These are phyloP conservation scores for Stomatorhinus ivindoensis DNA, from an alignment of 2,113 vertebrate species.

Conservation along the genomic window DNA sequence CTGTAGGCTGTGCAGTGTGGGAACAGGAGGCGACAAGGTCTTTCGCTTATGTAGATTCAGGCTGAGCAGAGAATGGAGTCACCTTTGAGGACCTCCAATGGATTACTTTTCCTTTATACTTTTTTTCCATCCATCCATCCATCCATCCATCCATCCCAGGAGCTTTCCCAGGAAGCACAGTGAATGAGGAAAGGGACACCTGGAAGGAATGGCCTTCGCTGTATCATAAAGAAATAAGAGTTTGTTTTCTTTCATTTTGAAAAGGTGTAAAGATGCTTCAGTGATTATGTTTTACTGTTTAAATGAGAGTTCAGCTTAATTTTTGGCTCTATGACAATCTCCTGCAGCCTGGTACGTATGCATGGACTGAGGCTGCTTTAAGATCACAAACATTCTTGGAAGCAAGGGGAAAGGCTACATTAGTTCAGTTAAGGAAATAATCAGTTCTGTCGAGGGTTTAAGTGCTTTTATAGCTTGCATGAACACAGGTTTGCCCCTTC, in stretches of 20 bases:
- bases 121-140: not conserved
- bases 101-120: not conserved
- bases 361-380: not conserved
- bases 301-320: not conserved
- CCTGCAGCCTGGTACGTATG: not conserved
- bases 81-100: not conserved
- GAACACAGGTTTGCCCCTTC: not conserved
- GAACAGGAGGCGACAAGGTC: not conserved
- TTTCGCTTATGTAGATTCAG: not conserved
- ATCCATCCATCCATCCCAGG: not conserved
- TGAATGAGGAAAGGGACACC: not conserved
- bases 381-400: not conserved
- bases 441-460: not conserved
- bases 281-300: not conserved
- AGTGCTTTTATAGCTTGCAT: not conserved
- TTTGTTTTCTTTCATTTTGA: not conserved
- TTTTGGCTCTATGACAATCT: not conserved
- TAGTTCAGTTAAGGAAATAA: not conserved
- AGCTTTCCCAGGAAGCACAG: not conserved
- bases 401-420: not conserved
- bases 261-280: not conserved
- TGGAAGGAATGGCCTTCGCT: not conserved
- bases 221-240: not conserved
- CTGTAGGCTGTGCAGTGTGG: no score
- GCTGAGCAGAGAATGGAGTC: not conserved